Conservation (phyloP, 1,140 invertebrate species). For the Hermetia illucens region DNA sequence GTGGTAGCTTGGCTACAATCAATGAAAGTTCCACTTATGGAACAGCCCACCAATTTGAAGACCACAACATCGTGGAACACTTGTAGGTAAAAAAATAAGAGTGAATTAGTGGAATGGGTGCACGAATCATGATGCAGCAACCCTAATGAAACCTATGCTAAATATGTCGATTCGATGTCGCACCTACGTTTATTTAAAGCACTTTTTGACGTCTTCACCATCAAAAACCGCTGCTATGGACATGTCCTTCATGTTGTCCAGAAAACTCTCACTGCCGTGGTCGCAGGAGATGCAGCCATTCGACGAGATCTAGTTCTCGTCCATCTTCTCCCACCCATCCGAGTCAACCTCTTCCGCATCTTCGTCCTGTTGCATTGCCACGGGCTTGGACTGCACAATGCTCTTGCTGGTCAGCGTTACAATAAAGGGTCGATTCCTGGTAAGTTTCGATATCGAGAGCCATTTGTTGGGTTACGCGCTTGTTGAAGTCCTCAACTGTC, state of each 20-base stretch:
- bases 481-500: conserved; percentile 68
- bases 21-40: too few species aligned
- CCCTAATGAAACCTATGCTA: conserved; percentile 94
- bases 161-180: too few species aligned
- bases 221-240: conserved; percentile 83
- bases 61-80: conserved; percentile 78
- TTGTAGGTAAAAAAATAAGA: too few species aligned
- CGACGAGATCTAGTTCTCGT: conserved; percentile 49
- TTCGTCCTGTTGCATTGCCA: too few species aligned
- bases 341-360: too few species aligned
- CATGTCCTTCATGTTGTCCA: conserved; percentile 88
- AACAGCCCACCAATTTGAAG: too few species aligned
- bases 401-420: conserved; percentile 15
- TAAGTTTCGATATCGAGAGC: conserved; percentile 53
- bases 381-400: conserved; percentile 8
- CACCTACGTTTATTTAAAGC: too few species aligned
- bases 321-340: conserved; percentile 65
- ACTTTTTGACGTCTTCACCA: conserved; percentile 83
- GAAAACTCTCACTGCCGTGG: conserved; percentile 55
- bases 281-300: conserved; percentile 86
- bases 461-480: conserved; percentile 57
- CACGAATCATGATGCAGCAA: too few species aligned
- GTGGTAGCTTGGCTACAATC: too few species aligned
- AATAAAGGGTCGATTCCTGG: conserved; percentile 30
- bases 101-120: too few species aligned